Base-by-base conservation (phyloP, 92 coral and sea anemone species). In the Palythoa grandiflora region DNA sequence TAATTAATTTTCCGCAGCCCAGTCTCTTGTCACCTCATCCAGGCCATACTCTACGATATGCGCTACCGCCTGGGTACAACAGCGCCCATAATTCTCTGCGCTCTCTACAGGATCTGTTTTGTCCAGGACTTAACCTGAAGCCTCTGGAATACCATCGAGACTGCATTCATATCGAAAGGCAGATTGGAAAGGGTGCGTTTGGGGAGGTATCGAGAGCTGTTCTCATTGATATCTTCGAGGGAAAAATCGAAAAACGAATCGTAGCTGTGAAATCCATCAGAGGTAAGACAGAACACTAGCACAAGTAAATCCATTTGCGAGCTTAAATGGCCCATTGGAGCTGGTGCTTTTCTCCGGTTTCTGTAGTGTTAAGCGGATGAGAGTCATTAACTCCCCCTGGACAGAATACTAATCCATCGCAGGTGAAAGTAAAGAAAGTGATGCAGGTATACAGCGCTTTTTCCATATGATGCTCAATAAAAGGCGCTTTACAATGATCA, bases 171-270 rank as follows among this genome's bases (percentile, higher is more conserved):
- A 81, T 81, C 75, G 86, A 81, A 44, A 63, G 73, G 86, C 86
- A 65, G 3, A 81, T 81, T 37, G 86, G 86, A 44, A 65, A 66
- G 61, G 86, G 86, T 13, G 86, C 86, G 12, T 81, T 81, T 20
- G 86, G 86, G 2, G 86, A 81, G 13, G 86, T 81, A 36, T 81
- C 86, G 10, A 74, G 86, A 20, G 86, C 86, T 44, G 86, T 81
- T 13, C 86, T 66, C 19, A 63, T 81, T 19, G 86, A 81, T 53
- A 65, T 81, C 65, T 65, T 21, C 44, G 86, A 81, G 40, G 86
- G 75, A 21, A 81, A 66, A 38, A 65, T 66, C 66, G 86, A 81
- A 55, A 81, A 81, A 20, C 73, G 65, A 14, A 81, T 81, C 14
- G 86, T 81, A 1, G 86, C 86, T 15, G 86, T 81, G 10, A 81